phyloP scores from a whole-genome alignment of 2,113 vertebrate genomes.

The Oncorhynchus keta region DNA sequence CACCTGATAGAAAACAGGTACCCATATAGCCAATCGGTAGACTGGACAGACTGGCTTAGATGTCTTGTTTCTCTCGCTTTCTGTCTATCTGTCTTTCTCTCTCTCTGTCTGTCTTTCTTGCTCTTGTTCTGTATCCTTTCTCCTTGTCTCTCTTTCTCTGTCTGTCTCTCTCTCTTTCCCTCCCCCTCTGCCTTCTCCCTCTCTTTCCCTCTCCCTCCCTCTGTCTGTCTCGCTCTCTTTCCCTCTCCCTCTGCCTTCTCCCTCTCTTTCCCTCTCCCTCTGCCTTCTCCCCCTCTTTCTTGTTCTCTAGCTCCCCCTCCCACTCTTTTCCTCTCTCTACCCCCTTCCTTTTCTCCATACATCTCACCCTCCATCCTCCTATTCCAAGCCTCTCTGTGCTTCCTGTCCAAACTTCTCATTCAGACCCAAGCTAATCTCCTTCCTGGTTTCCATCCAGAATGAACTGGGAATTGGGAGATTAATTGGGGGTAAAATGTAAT shows the following conservation, averaged over 20 bases:
- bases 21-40: constrained; percentile 22
- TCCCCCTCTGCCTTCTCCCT: not conserved
- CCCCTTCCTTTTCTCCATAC: not conserved
- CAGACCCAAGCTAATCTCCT: constrained; percentile 16
- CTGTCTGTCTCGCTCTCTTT: too few species aligned
- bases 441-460: constrained; percentile 35
- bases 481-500: constrained; percentile 46
- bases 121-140: too few species aligned
- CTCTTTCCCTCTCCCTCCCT: not conserved
- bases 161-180: not conserved
- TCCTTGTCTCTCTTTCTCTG: too few species aligned
- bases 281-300: not conserved
- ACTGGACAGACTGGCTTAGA: constrained; percentile 25
- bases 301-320: not conserved
- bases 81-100: too few species aligned
- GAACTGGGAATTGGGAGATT: constrained; percentile 47
- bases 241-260: not conserved
- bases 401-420: not conserved
- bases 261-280: not conserved
- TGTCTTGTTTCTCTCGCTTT: not conserved
- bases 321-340: too few species aligned
- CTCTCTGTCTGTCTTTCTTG: too few species aligned
- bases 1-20: constrained; percentile 38
- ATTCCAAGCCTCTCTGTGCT: not conserved
- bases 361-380: not conserved